phyloP scores from a whole-genome alignment of 2,888 invertebrate species.

The Spicauda simplicius region DNA sequence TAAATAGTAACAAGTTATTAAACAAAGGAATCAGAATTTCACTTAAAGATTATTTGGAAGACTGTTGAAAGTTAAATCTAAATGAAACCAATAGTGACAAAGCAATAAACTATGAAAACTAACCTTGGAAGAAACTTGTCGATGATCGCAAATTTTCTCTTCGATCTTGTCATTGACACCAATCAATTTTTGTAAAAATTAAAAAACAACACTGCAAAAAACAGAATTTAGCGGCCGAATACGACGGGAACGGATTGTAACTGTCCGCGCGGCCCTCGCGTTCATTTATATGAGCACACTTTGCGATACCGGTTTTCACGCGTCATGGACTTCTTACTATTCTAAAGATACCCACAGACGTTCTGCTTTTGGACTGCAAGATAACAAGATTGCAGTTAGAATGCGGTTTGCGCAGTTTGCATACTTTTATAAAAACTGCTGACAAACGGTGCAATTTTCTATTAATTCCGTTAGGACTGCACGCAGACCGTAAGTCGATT shows the following conservation, averaged over 20 bases:
- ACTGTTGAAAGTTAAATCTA: neutral
- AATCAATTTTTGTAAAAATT: constrained; percentile 61
- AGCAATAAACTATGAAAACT: constrained; percentile 43
- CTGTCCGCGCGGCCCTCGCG: constrained; percentile 50
- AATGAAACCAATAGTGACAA: neutral
- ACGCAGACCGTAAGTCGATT: too few species aligned
- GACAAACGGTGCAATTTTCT: too few species aligned
- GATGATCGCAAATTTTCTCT: constrained; percentile 81
- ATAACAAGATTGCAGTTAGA: too few species aligned
- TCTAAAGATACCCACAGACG: neutral
- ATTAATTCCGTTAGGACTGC: too few species aligned
- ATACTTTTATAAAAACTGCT: too few species aligned
- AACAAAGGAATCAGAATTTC: too few species aligned
- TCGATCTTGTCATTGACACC: constrained; percentile 85
- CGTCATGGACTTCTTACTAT: neutral
- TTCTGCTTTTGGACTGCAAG: too few species aligned
- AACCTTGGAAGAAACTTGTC: constrained; percentile 84
- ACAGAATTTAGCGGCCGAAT: constrained; percentile 64
- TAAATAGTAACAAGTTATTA: too few species aligned
- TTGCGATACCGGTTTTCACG: constrained; percentile 39
- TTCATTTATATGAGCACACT: constrained; percentile 55
- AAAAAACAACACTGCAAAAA: constrained; percentile 67
- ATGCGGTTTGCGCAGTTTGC: too few species aligned
- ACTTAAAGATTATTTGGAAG: too few species aligned
- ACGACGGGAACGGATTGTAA: constrained; percentile 55